Evolutionary conservation across 2,888 invertebrate species (phyloP).

Genomic region (Dendrolimus houi): DNA sequence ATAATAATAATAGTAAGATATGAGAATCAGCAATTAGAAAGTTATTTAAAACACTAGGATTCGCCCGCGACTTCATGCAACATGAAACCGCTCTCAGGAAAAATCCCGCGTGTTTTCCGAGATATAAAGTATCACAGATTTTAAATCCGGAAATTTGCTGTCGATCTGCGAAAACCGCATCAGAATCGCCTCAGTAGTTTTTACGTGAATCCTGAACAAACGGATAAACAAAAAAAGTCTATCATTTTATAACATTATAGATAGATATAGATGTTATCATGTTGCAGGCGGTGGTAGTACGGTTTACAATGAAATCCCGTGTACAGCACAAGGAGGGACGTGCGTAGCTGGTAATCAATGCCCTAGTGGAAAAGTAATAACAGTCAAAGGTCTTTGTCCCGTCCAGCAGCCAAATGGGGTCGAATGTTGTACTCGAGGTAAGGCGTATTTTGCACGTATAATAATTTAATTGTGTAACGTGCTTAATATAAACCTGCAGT

Average conservation of each 20-base stretch:
- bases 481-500: too few species aligned
- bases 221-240: background rate
- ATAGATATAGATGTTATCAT: too few species aligned
- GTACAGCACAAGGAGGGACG: conserved; percentile 10
- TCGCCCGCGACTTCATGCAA: too few species aligned
- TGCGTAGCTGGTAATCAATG: conserved; percentile 11
- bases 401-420: conserved; percentile 10
- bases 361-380: conserved; percentile 8
- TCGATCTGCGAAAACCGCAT: too few species aligned
- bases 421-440: conserved; percentile 15
- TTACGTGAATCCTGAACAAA: background rate
- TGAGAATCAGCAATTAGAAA: too few species aligned
- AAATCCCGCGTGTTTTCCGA: too few species aligned
- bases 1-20: too few species aligned
- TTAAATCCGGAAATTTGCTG: background rate
- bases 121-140: too few species aligned
- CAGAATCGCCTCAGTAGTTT: background rate
- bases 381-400: conserved; percentile 12
- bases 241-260: too few species aligned
- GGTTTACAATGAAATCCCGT: conserved; percentile 11
- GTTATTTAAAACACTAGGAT: too few species aligned
- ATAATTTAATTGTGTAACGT: too few species aligned
- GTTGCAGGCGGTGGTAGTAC: background rate
- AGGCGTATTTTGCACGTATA: background rate
- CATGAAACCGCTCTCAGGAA: too few species aligned